phyloP scores from a whole-genome alignment of 2,888 invertebrate species.

The Mythimna albipuncta region DNA sequence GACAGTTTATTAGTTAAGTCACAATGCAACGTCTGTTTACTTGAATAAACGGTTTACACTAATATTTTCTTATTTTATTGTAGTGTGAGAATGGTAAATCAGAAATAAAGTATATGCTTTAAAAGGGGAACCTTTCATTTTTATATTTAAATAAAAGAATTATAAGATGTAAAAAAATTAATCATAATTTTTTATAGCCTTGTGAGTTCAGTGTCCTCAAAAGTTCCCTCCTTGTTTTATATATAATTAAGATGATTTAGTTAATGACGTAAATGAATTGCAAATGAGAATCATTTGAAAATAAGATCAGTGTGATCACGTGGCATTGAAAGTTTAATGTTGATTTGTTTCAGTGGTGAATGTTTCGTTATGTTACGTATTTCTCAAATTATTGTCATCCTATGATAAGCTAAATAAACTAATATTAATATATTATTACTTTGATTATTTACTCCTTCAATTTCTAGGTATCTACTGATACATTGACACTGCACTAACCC shows the following conservation, averaged over 20 bases:
- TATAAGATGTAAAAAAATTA: background rate
- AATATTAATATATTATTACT: conserved; percentile 51
- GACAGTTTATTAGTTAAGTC: conserved; percentile 60
- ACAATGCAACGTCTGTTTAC: conserved; percentile 60
- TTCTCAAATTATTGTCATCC: conserved; percentile 61
- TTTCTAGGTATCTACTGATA: no score
- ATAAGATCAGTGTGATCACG: conserved; percentile 26
- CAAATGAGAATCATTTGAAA: conserved; percentile 40
- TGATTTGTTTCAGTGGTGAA: conserved; percentile 48
- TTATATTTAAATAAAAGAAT: conserved; percentile 3
- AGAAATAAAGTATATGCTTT: conserved; percentile 6
- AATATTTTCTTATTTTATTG: conserved; percentile 54
- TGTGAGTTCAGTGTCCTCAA: background rate
- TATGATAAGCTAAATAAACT: conserved; percentile 61
- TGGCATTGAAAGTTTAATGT: conserved; percentile 26
- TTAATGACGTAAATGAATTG: conserved; percentile 39
- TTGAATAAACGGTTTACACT: conserved; percentile 55
- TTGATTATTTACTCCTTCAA: conserved; percentile 37
- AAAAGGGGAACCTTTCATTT: background rate
- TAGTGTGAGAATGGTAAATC: conserved; percentile 28
- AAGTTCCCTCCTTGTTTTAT: conserved; percentile 28
- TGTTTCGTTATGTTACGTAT: conserved; percentile 62
- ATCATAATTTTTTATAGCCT: no score
- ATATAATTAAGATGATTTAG: conserved; percentile 40
- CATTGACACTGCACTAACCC: no score